Conservation (phyloP, 2,888 invertebrate species). For the Lithosia quadra region DNA sequence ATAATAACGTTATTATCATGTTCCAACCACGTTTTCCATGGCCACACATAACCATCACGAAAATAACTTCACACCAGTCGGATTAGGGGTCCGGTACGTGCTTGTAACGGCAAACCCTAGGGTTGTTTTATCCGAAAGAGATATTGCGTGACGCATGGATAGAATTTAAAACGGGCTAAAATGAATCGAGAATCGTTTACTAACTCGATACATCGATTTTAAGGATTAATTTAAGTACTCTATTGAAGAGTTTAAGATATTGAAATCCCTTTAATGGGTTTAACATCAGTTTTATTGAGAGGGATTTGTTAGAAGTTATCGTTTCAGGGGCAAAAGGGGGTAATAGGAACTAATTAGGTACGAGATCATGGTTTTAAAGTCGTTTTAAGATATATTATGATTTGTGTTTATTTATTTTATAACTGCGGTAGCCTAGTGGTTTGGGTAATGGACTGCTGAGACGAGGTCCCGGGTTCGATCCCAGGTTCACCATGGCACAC, state of each 20-base stretch:
- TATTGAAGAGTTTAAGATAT: conserved; percentile 37
- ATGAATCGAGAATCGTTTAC: conserved; percentile 55
- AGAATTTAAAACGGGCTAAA: conserved; percentile 66
- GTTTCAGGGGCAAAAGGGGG: conserved; percentile 27
- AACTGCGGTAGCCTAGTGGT: too few relatives aligned
- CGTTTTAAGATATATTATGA: background rate
- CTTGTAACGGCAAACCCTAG: conserved; percentile 62
- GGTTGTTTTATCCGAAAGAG: conserved; percentile 63
- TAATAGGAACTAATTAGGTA: background rate
- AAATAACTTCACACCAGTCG: conserved; percentile 72
- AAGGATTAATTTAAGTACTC: conserved; percentile 27
- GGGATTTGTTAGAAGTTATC: conserved; percentile 28
- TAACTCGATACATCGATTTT: conserved; percentile 29
- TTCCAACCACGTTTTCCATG: conserved; percentile 46
- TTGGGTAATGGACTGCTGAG: too few relatives aligned
- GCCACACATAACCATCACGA: conserved; percentile 59
- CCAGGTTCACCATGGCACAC: too few relatives aligned
- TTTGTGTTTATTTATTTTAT: background rate
- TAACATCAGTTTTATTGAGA: conserved; percentile 34
- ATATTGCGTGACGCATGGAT: conserved; percentile 67
- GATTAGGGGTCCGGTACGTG: conserved; percentile 68
- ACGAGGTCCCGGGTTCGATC: too few relatives aligned
- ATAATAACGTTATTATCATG: background rate
- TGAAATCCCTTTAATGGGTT: conserved; percentile 30
- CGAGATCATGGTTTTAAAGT: conserved; percentile 10